These are phyloP conservation scores for Hyles vespertilio DNA, from an alignment of 1,140 invertebrate genomes.

Conservation along the genomic window DNA sequence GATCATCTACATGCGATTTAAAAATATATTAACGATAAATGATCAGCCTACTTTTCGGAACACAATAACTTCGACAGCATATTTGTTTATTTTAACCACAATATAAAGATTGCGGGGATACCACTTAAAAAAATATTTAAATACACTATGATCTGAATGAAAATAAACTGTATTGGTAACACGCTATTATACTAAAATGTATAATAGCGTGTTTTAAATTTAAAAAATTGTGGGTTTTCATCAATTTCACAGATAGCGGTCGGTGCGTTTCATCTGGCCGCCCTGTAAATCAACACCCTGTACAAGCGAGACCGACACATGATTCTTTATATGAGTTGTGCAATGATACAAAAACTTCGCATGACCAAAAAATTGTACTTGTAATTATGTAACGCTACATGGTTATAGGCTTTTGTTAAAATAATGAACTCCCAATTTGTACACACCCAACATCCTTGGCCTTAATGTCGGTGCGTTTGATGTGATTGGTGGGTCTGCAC, in stretches of 20 bases:
- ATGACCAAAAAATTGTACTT: slow-evolving; percentile 32
- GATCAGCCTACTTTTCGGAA: too few relatives aligned
- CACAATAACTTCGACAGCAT: too few relatives aligned
- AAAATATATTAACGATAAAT: slow-evolving; percentile 1
- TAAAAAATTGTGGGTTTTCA: not conserved
- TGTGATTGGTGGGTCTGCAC: slow-evolving; percentile 34
- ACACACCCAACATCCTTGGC: slow-evolving; percentile 50
- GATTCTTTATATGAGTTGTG: slow-evolving; percentile 20
- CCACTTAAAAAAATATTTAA: too few relatives aligned
- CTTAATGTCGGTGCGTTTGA: slow-evolving; percentile 58
- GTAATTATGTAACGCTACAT: slow-evolving; percentile 50
- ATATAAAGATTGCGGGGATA: too few relatives aligned
- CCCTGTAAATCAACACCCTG: slow-evolving; percentile 11
- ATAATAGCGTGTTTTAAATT: too few relatives aligned
- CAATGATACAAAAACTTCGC: slow-evolving; percentile 20
- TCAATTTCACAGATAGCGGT: slow-evolving; percentile 2
- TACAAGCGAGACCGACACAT: slow-evolving; percentile 8
- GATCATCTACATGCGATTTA: slow-evolving; percentile 2
- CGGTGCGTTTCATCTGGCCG: slow-evolving; percentile 6
- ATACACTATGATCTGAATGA: too few relatives aligned
- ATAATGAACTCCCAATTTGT: slow-evolving; percentile 58
- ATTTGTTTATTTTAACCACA: too few relatives aligned
- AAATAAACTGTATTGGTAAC: too few relatives aligned
- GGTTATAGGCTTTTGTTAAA: slow-evolving; percentile 58
- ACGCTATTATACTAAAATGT: too few relatives aligned